Base-by-base conservation (phyloP, 2,797 vertebrate species). In the Benthosema pterotum region DNA sequence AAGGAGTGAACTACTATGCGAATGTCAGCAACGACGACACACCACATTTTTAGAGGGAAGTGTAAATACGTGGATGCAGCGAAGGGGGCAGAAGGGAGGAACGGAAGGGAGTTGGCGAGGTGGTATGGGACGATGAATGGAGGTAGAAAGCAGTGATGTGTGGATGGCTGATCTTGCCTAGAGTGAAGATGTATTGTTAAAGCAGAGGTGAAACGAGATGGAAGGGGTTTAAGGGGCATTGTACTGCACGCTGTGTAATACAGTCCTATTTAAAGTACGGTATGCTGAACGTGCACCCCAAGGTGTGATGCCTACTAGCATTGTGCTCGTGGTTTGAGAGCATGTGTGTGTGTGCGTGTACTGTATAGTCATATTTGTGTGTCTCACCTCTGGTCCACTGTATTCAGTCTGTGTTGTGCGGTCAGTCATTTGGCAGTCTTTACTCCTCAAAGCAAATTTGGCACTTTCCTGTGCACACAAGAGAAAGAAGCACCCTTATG, bases 381-480 rank as follows among this genome's bases (percentile, higher is more conserved):
- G 47, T 94, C 95, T 96, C 93, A 99, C 96, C 94, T 98, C 97
- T 75, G 93, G 92, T 82, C 93, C 92, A 77, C 89, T 59, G 58
- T 94, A 89, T 75, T 99, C 97, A 46, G 97, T 99, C 93, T 99
- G 97, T 0, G 97, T 98, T 77, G 92, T 93, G 87, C 94, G 96
- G 91, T 99, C 97, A 84, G 92, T 94, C 90, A 92, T 94, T 86
- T 94, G 94, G 91, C 91, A 84, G 84, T 89, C 89, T 88, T 92
- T 91, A 74, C 90, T 79, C 89, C 92, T 95, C 91, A 94, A 94
- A 76, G 95, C 90, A 84, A 92, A 91, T 80, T 88, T 94, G 76
- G 93, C 90, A 83, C 93, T 94, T 75, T 96, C 96, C 97, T 99
- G 92, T 54, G 91, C 87, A 88, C 67, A 82, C 75, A 86, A 78